Base-by-base conservation (phyloP, 1,140 invertebrate genomes). In the Colletes latitarsis region DNA sequence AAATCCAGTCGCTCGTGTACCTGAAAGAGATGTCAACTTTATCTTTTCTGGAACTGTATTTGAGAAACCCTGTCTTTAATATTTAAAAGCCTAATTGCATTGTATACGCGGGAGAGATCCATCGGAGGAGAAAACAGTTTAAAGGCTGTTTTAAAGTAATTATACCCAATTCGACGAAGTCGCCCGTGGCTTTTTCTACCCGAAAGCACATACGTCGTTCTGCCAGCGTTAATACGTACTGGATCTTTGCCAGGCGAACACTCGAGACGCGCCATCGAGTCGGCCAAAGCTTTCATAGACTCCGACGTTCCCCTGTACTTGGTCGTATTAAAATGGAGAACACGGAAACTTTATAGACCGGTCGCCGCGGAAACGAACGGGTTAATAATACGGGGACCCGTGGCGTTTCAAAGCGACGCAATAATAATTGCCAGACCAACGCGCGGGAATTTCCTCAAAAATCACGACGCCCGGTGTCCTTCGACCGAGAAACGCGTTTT, bases 291-390 rank as follows among this genome's bases (percentile, higher is more conserved):
- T 77, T 63, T 73, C 46, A 63, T 55, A 49, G 69, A 73, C 73
- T 64, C 12, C 77, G 30, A 64, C 53, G 63, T 39, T 64, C 15
- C 15, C n/a, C 15, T 46, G 30, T 60, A 21, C 64, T 49, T 49
- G 39, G 39, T 73, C 64, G 63, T 73, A 79, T 73, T 55, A 64
- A 79, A 79, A 79, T 73, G 77, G 60, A 55, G 72, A 70, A 60
- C n/a, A 17, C 17, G 43, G 49, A 30, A 49, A 46, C 43, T 43
- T 67, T 15, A 39, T 17, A 43, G n/a, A 19, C 64, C 15, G 63
- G 39, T n/a, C 8, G 19, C 2, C 4, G 0, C 8, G 1, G 19
- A 15, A 30, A n/a, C 39, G 63, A 76, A 39, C 52, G 10, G 41
- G 64, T 52, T 70, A 60, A 70, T 77, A 77, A 69, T 60, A n/a